Conservation (phyloP, 2,888 invertebrate species). For the Phaonia tiefii region DNA sequence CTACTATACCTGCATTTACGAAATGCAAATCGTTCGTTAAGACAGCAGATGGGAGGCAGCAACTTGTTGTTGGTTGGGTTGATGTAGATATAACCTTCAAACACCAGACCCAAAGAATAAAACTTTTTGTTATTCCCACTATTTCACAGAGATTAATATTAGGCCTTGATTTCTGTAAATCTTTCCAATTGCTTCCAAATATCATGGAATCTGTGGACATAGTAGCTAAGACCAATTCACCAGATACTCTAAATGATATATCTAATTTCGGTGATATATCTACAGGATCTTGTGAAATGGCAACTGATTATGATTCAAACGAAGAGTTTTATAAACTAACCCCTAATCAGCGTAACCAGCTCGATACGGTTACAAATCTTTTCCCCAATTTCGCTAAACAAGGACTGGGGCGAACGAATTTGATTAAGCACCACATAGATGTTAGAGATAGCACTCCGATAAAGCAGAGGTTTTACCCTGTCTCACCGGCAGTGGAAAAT, state of each 20-base stretch:
- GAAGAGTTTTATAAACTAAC: not conserved
- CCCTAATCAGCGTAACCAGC: not conserved
- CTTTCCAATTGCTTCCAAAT: slow-evolving; percentile 31
- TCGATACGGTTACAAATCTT: not conserved
- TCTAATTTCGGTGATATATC: not conserved
- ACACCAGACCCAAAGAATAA: slow-evolving; percentile 1
- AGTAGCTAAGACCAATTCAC: not conserved
- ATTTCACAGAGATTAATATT: slow-evolving; percentile 44
- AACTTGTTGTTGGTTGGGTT: slow-evolving; percentile 28
- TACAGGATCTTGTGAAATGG: too few relatives aligned
- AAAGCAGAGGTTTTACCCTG: slow-evolving; percentile 61
- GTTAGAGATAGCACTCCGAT: slow-evolving; percentile 48
- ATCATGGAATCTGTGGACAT: slow-evolving; percentile 23
- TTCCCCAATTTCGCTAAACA: slow-evolving; percentile 46
- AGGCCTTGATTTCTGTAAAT: slow-evolving; percentile 52
- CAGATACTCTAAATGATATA: not conserved
- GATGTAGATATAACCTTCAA: slow-evolving; percentile 2
- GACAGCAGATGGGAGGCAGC: slow-evolving; percentile 16
- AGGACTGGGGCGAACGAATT: slow-evolving; percentile 55
- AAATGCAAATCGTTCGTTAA: not conserved
- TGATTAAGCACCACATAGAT: slow-evolving; percentile 55
- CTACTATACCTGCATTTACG: slow-evolving; percentile 14
- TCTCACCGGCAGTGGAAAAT: slow-evolving; percentile 57
- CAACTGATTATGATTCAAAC: too few relatives aligned
- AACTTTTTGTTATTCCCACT: slow-evolving; percentile 40